A percentile compares a stretch with the other conserved stretches of the same genome.
phyloP scores from a whole-genome alignment of 2,888 invertebrate genomes.

The Zygothrica quintamaculata region DNA sequence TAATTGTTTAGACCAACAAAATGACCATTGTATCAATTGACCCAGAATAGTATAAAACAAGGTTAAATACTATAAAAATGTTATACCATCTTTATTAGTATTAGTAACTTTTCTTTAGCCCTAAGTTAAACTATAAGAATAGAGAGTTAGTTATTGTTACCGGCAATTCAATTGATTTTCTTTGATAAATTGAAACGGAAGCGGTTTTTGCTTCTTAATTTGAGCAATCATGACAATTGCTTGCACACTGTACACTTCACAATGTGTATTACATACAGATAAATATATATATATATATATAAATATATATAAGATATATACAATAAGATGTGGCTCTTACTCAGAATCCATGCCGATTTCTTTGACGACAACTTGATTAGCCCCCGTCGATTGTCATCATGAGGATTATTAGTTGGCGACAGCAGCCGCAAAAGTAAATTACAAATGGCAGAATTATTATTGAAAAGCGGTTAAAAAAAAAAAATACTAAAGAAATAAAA shows the following conservation, averaged over 20 bases:
- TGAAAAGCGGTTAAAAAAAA: constrained; percentile 55
- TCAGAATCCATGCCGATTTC: constrained; percentile 76
- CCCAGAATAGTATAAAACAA: too few relatives aligned
- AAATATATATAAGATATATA: too few relatives aligned
- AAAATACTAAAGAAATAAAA: constrained; percentile 9
- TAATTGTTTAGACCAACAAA: constrained; percentile 67
- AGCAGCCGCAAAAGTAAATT: constrained; percentile 77
- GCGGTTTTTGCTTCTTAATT: constrained; percentile 74
- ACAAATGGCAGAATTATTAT: constrained; percentile 51
- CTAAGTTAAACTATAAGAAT: neutral
- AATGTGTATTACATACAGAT: constrained; percentile 32
- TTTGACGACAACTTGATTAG: constrained; percentile 78
- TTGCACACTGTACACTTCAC: constrained; percentile 40
- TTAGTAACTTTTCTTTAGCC: too few relatives aligned
- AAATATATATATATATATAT: too few relatives aligned
- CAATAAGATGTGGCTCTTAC: constrained; percentile 64
- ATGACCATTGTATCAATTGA: constrained; percentile 59
- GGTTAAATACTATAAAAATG: constrained; percentile 47
- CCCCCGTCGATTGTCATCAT: constrained; percentile 57
- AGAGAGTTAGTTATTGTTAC: constrained; percentile 22
- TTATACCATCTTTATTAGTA: too few relatives aligned
- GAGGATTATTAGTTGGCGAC: constrained; percentile 56
- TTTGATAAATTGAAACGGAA: constrained; percentile 77
- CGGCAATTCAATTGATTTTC: constrained; percentile 70
- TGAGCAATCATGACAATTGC: constrained; percentile 65